Evolutionary conservation across 2,888 invertebrate species (phyloP).

Genomic region (Pammene fasciana): DNA sequence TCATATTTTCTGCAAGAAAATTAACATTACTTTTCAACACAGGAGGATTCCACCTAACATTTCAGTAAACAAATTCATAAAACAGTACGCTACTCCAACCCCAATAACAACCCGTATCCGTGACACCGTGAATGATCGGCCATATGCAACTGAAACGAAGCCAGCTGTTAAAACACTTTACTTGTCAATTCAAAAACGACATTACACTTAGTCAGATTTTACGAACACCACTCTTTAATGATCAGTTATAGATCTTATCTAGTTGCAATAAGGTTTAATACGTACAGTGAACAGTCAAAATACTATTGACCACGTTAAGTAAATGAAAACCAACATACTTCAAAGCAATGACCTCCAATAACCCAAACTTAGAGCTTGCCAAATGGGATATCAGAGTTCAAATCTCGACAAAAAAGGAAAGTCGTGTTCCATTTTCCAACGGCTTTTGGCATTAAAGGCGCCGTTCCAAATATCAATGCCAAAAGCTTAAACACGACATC

Average conservation of each 20-base stretch:
- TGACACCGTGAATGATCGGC: conserved; percentile 8
- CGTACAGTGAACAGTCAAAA: no score
- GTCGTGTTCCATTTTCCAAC: conserved; percentile 29
- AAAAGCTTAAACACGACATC: no score
- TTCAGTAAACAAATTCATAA: conserved; percentile 1
- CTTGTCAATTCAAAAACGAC: neutral
- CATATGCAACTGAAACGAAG: neutral
- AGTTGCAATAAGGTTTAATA: no score
- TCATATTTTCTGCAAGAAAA: neutral
- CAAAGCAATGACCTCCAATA: conserved; percentile 15
- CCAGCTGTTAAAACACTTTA: conserved; percentile 5
- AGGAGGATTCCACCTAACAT: neutral
- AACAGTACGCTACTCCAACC: conserved; percentile 1
- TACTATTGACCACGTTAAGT: no score
- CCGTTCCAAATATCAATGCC: conserved; percentile 25
- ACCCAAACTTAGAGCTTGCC: conserved; percentile 25
- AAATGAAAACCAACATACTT: neutral
- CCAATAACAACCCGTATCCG: conserved; percentile 2
- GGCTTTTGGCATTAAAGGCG: conserved; percentile 17
- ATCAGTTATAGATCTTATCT: no score
- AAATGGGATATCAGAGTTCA: conserved; percentile 28
- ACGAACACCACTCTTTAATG: neutral
- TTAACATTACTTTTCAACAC: neutral
- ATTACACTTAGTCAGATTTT: neutral
- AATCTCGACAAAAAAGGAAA: conserved; percentile 30